Conservation (phyloP, 2,888 invertebrate species). For the Mactromeris polynyma region DNA sequence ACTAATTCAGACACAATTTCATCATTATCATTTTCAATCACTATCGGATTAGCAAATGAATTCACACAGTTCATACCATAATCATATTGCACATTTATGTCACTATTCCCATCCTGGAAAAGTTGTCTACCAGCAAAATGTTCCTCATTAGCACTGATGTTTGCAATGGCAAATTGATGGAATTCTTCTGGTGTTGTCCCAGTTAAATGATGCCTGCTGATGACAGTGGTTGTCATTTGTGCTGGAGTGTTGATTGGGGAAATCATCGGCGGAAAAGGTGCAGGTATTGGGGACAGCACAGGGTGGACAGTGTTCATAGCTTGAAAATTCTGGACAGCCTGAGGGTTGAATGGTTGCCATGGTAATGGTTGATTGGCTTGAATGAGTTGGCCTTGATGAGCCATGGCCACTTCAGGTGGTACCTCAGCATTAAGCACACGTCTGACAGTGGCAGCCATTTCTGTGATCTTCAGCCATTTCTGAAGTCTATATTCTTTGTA, state of each 20-base stretch:
- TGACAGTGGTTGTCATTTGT: not conserved
- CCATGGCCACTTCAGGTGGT: not conserved
- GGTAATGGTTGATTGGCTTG: constrained; percentile 8
- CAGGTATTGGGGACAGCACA: not conserved
- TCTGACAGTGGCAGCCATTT: constrained; percentile 63
- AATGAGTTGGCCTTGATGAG: constrained; percentile 22
- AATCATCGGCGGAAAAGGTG: not conserved
- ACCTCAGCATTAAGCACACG: constrained; percentile 42
- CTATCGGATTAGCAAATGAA: not conserved
- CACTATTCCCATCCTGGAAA: constrained; percentile 34
- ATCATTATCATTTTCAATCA: not conserved
- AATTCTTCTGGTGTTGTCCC: constrained; percentile 36
- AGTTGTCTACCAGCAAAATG: constrained; percentile 42
- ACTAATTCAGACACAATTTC: not conserved
- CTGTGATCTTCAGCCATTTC: constrained; percentile 65
- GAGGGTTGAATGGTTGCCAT: constrained; percentile 18
- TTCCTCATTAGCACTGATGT: constrained; percentile 19
- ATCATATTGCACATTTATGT: not conserved
- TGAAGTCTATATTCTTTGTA: constrained; percentile 68
- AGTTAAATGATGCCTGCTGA: not conserved
- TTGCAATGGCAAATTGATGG: constrained; percentile 23
- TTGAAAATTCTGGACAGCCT: not conserved
- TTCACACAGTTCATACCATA: not conserved
- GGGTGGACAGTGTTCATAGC: not conserved
- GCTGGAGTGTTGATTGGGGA: constrained; percentile 34